These are phyloP conservation scores for Chloroclysta siterata DNA, from an alignment of 2,888 invertebrate genomes.

Conservation along the genomic window DNA sequence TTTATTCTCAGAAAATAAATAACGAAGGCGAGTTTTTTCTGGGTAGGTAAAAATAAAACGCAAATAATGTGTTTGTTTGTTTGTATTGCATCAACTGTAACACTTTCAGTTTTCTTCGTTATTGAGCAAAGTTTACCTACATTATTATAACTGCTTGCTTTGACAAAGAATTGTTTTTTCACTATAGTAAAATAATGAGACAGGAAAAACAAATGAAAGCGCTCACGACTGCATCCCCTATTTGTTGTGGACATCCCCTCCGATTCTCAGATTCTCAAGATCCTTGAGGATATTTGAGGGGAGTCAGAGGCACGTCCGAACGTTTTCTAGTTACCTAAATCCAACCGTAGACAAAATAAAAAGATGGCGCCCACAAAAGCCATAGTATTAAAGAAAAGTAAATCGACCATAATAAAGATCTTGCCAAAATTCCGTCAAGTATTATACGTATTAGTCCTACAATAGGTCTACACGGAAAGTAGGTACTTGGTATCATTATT, in stretches of 20 bases:
- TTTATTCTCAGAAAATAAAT: too few species aligned
- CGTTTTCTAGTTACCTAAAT: neutral
- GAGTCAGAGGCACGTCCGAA: neutral
- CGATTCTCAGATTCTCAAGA: neutral
- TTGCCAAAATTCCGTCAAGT: neutral
- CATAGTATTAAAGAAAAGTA: neutral
- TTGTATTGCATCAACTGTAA: slow-evolving; percentile 85
- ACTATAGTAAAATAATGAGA: slow-evolving; percentile 2
- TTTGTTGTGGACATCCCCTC: neutral
- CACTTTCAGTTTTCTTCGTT: slow-evolving; percentile 83
- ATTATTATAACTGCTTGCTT: slow-evolving; percentile 80
- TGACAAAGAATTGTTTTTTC: slow-evolving; percentile 64
- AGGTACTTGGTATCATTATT: too few species aligned
- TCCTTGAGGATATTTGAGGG: neutral
- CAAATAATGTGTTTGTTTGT: slow-evolving; percentile 78
- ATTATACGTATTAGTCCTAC: too few species aligned
- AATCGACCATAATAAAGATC: neutral
- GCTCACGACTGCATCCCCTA: neutral
- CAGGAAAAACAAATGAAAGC: neutral
- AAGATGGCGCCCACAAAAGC: slow-evolving; percentile 1
- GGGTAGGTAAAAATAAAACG: slow-evolving; percentile 68
- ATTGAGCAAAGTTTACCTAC: slow-evolving; percentile 85
- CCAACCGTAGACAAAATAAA: neutral
- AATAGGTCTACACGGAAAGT: too few species aligned
- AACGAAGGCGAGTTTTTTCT: neutral